phyloP scores from a whole-genome alignment of 2,888 invertebrate genomes.

The Candidula unifasciata region DNA sequence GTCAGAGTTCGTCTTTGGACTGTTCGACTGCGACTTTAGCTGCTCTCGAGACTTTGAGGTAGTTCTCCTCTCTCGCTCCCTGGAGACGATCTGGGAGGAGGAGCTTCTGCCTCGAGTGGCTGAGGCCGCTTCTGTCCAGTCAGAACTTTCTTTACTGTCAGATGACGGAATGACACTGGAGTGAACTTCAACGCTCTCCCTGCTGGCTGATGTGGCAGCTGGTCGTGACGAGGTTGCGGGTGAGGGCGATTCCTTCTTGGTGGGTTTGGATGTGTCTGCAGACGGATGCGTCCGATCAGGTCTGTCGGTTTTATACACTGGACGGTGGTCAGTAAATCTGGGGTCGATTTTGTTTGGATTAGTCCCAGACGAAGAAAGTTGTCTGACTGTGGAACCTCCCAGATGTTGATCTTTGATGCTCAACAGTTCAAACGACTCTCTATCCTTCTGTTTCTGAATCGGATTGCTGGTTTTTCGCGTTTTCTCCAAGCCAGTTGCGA shows the following conservation, averaged over 20 bases:
- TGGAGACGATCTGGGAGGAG: neutral
- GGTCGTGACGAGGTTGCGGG: neutral
- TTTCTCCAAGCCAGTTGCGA: neutral
- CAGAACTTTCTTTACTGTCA: neutral
- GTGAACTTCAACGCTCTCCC: neutral
- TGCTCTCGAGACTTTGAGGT: constrained; percentile 1
- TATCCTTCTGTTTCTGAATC: neutral
- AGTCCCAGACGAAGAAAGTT: neutral
- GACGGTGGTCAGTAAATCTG: neutral
- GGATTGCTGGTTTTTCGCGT: neutral
- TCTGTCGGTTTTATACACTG: neutral
- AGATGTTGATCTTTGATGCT: neutral
- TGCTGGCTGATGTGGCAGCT: neutral
- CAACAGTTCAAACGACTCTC: neutral
- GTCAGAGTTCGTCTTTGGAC: constrained; percentile 27
- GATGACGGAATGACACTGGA: neutral
- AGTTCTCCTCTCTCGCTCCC: neutral
- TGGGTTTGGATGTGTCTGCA: neutral
- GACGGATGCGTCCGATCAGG: neutral
- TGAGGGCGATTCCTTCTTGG: neutral
- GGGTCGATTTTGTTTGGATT: neutral
- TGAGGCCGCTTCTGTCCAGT: neutral
- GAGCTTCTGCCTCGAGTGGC: neutral
- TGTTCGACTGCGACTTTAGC: constrained; percentile 16
- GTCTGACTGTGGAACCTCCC: neutral